Conservation (phyloP, 1,140 invertebrate species). For the Micrasema longulum region DNA sequence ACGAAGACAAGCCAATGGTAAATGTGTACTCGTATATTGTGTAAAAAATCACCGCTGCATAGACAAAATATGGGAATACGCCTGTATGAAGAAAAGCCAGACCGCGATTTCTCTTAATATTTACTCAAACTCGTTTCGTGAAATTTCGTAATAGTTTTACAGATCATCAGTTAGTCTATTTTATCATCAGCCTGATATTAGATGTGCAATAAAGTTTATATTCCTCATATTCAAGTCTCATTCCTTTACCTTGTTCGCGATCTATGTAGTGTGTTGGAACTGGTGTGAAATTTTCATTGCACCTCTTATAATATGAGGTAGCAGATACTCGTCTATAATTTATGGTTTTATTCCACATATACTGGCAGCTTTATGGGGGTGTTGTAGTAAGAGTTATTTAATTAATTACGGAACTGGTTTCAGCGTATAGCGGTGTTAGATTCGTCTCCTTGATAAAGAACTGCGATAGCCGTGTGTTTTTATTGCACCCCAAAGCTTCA, state of each 20-base stretch:
- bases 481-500: neutral
- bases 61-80: too few species aligned
- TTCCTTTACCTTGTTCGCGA: constrained; percentile 20
- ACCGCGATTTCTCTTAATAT: too few species aligned
- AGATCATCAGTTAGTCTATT: too few species aligned
- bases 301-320: constrained; percentile 17
- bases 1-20: too few species aligned
- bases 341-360: constrained; percentile 39
- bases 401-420: constrained; percentile 42
- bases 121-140: too few species aligned
- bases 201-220: too few species aligned
- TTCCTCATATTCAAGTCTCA: too few species aligned
- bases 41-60: too few species aligned
- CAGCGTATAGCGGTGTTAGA: constrained; percentile 15
- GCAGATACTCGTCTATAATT: constrained; percentile 31
- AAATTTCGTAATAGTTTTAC: too few species aligned
- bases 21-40: too few species aligned
- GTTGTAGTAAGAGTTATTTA: constrained; percentile 40
- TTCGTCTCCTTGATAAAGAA: constrained; percentile 15
- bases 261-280: constrained; percentile 10
- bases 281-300: constrained; percentile 40
- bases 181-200: too few species aligned
- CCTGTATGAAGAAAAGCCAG: too few species aligned
- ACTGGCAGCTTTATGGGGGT: constrained; percentile 27
- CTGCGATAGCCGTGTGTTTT: constrained; percentile 10